Percentiles rank a stretch among this genome's conserved stretches.
Evolutionary conservation across 2,888 invertebrate species (phyloP).

Genomic region (Sclerodermus sp.): DNA sequence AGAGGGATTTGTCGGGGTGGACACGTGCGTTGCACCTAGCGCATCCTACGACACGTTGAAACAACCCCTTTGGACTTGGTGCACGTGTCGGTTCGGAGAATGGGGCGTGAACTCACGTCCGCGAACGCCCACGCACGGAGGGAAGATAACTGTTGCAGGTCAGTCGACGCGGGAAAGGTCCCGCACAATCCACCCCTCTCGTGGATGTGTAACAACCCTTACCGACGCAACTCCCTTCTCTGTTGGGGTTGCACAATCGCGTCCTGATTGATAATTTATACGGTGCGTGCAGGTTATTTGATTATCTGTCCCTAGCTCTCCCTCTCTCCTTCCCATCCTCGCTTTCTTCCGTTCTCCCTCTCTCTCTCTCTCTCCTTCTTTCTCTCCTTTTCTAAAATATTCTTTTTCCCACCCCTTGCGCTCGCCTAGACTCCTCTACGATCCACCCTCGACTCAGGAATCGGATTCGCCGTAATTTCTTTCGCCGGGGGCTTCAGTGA

Average conservation of each 20-base stretch:
- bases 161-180: constrained; percentile 24
- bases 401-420: too few species aligned
- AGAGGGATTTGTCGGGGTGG: neutral
- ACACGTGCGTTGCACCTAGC: neutral
- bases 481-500: too few species aligned
- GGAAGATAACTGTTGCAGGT: constrained; percentile 33
- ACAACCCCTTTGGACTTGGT: neutral
- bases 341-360: constrained; percentile 20
- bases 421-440: too few species aligned
- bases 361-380: constrained; percentile 21
- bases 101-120: constrained; percentile 33
- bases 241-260: constrained; percentile 54
- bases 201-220: constrained; percentile 43
- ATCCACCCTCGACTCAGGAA: too few species aligned
- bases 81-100: constrained; percentile 6
- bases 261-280: constrained; percentile 57
- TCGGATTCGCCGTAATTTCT: too few species aligned
- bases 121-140: constrained; percentile 33
- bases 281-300: constrained; percentile 57
- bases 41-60: too few species aligned
- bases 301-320: constrained; percentile 44
- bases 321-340: constrained; percentile 27
- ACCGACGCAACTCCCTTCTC: constrained; percentile 37
- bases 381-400: neutral
- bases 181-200: constrained; percentile 27